Evolutionary conservation across 1,140 invertebrate genomes (phyloP).

Genomic region (Zeugodacus cucurbitae): DNA sequence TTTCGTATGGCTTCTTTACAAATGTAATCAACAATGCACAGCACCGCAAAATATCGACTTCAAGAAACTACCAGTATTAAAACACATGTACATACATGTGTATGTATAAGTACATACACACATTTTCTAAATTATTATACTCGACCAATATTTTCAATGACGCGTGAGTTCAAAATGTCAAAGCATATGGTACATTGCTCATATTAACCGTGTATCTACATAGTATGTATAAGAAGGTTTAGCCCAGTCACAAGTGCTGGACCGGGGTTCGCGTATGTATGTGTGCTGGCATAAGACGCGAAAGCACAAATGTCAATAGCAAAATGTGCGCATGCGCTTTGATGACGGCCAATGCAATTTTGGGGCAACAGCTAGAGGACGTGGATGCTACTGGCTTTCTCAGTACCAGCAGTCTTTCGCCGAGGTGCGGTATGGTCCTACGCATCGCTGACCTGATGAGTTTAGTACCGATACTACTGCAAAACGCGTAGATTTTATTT

Average conservation of each 20-base stretch:
- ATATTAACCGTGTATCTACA: neutral
- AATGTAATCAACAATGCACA: neutral
- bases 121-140: neutral
- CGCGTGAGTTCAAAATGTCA: conserved; percentile 38
- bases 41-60: too few relatives aligned
- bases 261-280: neutral
- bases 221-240: neutral
- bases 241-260: neutral
- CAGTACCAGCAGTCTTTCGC: neutral
- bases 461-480: neutral
- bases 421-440: neutral
- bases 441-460: neutral
- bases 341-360: conserved; percentile 28
- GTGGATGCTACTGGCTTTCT: conserved; percentile 20
- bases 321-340: neutral
- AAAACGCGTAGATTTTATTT: conserved; percentile 31
- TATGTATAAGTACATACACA: neutral
- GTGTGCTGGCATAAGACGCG: neutral
- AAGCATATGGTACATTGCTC: neutral
- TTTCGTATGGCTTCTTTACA: neutral
- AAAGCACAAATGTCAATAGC: conserved; percentile 26
- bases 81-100: neutral
- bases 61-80: neutral
- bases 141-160: conserved; percentile 16
- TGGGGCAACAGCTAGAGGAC: conserved; percentile 9